Evolutionary conservation across 2,113 vertebrate genomes (phyloP), one percentile per base, ranked within the genome.

Genomic region (Myotis lucifugus): DNA sequence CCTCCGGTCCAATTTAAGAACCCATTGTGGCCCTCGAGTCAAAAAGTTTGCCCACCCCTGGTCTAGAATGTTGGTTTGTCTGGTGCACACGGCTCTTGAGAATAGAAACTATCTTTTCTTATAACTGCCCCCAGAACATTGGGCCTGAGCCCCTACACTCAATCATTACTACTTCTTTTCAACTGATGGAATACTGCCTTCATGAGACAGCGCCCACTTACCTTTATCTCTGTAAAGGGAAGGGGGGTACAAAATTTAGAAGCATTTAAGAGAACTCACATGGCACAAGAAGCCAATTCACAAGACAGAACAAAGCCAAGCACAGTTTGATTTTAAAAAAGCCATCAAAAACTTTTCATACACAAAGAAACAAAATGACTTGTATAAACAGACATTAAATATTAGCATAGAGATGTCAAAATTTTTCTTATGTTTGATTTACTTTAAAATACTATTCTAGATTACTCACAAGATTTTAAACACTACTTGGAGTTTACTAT

Each of bases 381-480:
- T 9, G 3, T 6, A 27, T 40, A 54, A 77, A 73, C 1, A 78
- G 92, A 76, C 23, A 25, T 32, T 54, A 69, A 90, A 19, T 40
- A 50, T 66, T 7, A 67, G 34, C 3, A 18, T n/a, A 77, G 3
- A 79, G n/a, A 11, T 48, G 29, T 40, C 46, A 17, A 56, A 9
- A 8, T 67, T 34, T 78, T 69, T 29, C 73, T 92, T 48, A 18
- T 6, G 46, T 27, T 54, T 81, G 66, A 12, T 93, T 56, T 95
- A 27, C 46, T 88, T 88, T 83, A 72, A 93, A 85, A 72, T 32
- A 69, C 13, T 18, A 27, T 50, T 85, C 21, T 34, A 74, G 64
- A 86, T 76, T 83, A 25, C 52, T 94, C 34, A 56, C 34, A 87
- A 64, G 50, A 90, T 32, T 56, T 52, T 70, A 90, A 93, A 81